A percentile compares a stretch with the other conserved stretches of the same genome.
These are phyloP conservation scores for Acipenser ruthenus DNA, from an alignment of 2,797 vertebrate species.

Conservation along the genomic window DNA sequence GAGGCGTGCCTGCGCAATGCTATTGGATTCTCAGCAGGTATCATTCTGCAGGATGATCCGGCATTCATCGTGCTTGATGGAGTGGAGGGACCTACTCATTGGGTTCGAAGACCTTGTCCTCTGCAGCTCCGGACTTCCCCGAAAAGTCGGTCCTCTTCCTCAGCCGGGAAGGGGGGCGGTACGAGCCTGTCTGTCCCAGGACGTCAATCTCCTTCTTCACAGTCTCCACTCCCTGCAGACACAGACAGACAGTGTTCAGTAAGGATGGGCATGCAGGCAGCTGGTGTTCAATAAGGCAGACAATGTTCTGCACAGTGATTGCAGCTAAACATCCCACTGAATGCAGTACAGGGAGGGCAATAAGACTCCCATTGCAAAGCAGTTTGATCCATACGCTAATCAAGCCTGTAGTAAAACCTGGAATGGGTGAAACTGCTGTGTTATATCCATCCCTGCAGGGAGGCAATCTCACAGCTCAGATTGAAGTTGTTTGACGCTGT, in stretches of 20 bases:
- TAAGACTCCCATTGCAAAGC: too few relatives aligned
- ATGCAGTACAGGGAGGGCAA: too few relatives aligned
- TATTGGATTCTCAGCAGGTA: neutral
- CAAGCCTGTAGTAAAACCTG: too few relatives aligned
- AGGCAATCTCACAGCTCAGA: too few relatives aligned
- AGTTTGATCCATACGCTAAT: too few relatives aligned
- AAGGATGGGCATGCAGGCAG: constrained; percentile 6
- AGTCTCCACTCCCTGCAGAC: constrained; percentile 74
- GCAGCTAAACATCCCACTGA: neutral
- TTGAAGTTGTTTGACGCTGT: too few relatives aligned
- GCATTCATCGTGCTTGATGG: neutral
- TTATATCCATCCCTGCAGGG: too few relatives aligned
- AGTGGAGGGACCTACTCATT: constrained; percentile 72
- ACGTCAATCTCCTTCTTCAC: constrained; percentile 88
- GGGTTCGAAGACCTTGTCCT: constrained; percentile 74
- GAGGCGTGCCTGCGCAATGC: neutral
- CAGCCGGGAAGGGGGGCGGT: constrained; percentile 70
- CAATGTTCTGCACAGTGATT: neutral
- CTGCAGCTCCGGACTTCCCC: constrained; percentile 57
- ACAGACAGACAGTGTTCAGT: constrained; percentile 1
- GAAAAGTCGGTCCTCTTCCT: constrained; percentile 85
- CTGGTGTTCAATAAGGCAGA: neutral
- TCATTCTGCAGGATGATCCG: neutral
- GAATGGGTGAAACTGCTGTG: too few relatives aligned
- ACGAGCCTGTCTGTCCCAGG: constrained; percentile 74